Evolutionary conservation across 2,113 vertebrate genomes (phyloP), one percentile per base, ranked within the genome.

Genomic region (Bos indicus): DNA sequence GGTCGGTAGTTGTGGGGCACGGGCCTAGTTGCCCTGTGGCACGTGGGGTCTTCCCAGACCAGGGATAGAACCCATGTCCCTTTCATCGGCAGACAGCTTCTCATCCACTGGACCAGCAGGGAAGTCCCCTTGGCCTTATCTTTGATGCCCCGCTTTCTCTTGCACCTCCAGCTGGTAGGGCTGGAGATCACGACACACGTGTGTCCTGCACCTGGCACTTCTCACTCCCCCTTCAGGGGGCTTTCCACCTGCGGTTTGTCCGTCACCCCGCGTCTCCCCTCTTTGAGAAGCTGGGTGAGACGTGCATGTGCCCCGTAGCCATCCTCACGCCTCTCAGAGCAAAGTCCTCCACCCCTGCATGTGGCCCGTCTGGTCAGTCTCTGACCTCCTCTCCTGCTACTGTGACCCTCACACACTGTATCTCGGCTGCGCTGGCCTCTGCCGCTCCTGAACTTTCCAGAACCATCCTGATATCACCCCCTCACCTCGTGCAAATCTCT

Each of bases 191-290:
- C 4, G 3, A 46, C 1, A 8, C 43, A 6, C 6, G 16, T 23
- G 54, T 60, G 43, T 52, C 43, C 30, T 6, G 13, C 62, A 1
- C 23, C 25, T n/a, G 3, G 1, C 5, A 21, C 21, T 21, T n/a
- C n/a, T 52, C 26, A 11, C 5, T 14, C 2, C 54, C 0, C 0
- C n/a, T 11, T 46, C 4, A 0, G 10, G 43, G 14, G 1, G 15
- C 5, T 46, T 28, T 43, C 30, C 10, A 16, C 30, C 52, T 4
- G 15, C 13, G 51, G 40, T 36, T 19, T 48, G 82, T 30, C 23
- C 3, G 3, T 13, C 10, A 15, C 10, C 64, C 5, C 0, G 2
- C 1, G 0, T 33, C 94, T 83, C 36, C 10, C 52, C 16, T 19
- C 15, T 19, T 8, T 0, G 33, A 23, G 54, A 51, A 30, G 14